Evolutionary conservation across 2,113 vertebrate genomes (phyloP).

Genomic region (Prunella fulvescens): DNA sequence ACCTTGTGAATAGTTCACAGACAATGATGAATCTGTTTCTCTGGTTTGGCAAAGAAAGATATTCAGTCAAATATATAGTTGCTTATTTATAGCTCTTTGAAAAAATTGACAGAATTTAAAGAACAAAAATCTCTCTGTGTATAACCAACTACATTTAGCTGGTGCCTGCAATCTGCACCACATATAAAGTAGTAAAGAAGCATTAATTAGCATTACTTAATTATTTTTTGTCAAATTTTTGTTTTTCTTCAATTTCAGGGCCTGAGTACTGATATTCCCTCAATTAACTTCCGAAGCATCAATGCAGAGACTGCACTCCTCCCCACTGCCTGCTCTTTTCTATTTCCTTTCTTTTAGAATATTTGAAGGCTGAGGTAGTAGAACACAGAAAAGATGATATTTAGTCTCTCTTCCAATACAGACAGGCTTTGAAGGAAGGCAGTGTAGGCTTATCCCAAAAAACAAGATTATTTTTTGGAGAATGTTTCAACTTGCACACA

Average conservation of each 20-base stretch:
- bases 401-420: neutral
- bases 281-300: neutral
- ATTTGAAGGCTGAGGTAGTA: neutral
- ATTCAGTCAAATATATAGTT: neutral
- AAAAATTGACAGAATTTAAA: neutral
- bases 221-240: neutral
- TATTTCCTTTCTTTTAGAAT: constrained; percentile 28
- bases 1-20: neutral
- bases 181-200: neutral
- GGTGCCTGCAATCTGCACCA: neutral
- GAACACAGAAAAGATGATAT: neutral
- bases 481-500: neutral
- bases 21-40: neutral
- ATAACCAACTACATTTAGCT: neutral
- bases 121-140: neutral
- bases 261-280: neutral
- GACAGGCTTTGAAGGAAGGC: neutral
- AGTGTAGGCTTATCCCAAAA: neutral
- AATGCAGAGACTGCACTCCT: neutral
- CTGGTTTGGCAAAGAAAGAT: neutral
- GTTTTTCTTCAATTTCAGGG: neutral
- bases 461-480: rapidly evolving
- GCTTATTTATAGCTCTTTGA: neutral
- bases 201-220: neutral
- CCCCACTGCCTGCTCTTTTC: neutral